Percentiles rank a stretch among this genome's conserved stretches.
Conservation (phyloP, 1,140 invertebrate species). For the Drosophila burlai region DNA sequence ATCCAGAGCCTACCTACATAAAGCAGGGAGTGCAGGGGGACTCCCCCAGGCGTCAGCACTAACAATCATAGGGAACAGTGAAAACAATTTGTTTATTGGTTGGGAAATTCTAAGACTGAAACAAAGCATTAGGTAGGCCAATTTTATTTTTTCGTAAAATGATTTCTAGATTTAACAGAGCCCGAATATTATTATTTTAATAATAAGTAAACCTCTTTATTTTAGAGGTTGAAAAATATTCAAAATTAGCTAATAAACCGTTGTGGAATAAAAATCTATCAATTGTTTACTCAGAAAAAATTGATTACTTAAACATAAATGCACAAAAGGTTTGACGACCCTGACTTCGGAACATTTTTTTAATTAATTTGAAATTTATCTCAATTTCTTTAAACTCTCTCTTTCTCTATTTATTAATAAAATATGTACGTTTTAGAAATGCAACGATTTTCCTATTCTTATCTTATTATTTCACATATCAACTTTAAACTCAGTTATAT, state of each 20-base stretch:
- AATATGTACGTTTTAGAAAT: no score
- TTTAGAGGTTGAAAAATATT: background rate
- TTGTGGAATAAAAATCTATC: background rate
- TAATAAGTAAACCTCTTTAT: background rate
- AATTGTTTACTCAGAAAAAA: background rate
- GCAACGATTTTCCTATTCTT: background rate
- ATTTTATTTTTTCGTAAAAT: no score
- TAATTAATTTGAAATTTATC: background rate
- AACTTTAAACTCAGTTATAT: background rate
- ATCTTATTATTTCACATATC: background rate
- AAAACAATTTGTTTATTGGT: background rate
- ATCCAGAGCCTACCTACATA: constrained; percentile 33
- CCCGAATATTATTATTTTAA: no score
- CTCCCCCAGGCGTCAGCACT: constrained; percentile 27
- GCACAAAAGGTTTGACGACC: no score
- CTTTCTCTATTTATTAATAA: background rate
- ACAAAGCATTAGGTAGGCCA: no score
- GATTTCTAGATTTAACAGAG: no score
- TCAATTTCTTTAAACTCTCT: background rate
- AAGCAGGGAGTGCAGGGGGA: background rate
- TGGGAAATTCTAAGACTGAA: background rate
- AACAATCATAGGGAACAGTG: background rate
- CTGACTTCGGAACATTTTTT: background rate
- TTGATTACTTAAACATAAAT: no score
- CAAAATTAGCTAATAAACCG: background rate